Percentiles rank a stretch among this genome's conserved stretches.
These are phyloP conservation scores for Furnarius figulus DNA, from an alignment of 2,113 vertebrate genomes.

Conservation along the genomic window DNA sequence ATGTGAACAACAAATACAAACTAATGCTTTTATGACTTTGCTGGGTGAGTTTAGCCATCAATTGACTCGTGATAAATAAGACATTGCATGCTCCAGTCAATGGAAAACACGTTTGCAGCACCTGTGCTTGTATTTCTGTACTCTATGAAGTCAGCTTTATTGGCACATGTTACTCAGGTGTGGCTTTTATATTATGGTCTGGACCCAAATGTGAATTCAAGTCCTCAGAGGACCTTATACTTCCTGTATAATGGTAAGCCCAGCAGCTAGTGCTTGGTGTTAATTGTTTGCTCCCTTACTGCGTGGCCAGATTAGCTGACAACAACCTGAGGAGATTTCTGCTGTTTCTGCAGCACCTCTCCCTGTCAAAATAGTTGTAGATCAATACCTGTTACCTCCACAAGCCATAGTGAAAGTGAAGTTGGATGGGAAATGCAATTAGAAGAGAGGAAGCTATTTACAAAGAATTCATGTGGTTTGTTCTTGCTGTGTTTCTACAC, in stretches of 20 bases:
- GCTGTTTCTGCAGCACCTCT: slow-evolving; percentile 34
- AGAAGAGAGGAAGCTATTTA: slow-evolving; percentile 23
- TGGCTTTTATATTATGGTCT: not conserved
- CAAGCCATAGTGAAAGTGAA: not conserved
- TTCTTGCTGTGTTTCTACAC: not conserved
- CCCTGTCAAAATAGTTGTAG: slow-evolving; percentile 38
- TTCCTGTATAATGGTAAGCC: slow-evolving; percentile 26
- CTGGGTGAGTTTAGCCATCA: slow-evolving; percentile 52
- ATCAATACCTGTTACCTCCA: slow-evolving; percentile 56
- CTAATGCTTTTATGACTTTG: slow-evolving; percentile 63
- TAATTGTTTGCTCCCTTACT: slow-evolving; percentile 50
- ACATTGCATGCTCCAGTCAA: not conserved
- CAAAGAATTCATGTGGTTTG: not conserved
- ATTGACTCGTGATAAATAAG: slow-evolving; percentile 59
- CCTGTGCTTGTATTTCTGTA: not conserved
- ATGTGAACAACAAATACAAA: slow-evolving; percentile 65
- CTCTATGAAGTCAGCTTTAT: slow-evolving; percentile 16
- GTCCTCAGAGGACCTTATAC: slow-evolving; percentile 34
- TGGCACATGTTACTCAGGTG: not conserved
- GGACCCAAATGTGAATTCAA: not conserved
- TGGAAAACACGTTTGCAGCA: slow-evolving; percentile 44
- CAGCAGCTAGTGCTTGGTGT: slow-evolving; percentile 18
- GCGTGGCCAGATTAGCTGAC: slow-evolving; percentile 51
- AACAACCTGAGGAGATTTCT: slow-evolving; percentile 52
- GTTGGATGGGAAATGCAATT: slow-evolving; percentile 45